Base-by-base conservation (phyloP, 2,113 vertebrate genomes). In the Coryphaenoides rupestris region DNA sequence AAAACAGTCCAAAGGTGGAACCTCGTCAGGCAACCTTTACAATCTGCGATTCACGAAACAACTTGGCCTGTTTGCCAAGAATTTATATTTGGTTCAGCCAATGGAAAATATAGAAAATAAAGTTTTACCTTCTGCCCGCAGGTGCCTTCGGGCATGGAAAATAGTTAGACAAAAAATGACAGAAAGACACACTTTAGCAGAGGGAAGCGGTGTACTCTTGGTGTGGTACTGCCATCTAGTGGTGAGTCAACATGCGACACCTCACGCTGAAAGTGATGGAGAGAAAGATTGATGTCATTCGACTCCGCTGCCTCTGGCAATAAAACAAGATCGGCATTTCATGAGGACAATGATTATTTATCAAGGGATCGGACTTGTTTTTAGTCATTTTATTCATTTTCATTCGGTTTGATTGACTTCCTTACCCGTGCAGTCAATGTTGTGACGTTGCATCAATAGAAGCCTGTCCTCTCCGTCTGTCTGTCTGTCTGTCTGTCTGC, bases 41-140 rank as follows among this genome's bases (percentile, higher is more conserved):
- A 19, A 53, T 33, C 60, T 19, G 16, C 56, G 52, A 60, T 52
- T 70, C 56, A 50, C 33, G 13, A 40, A 40, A 40, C 33, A 59
- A 58, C 66, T 63, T 66, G 26, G 56, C 66, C 47, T 65, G 69
- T 80, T 77, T 57, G 33, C 33, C 33, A 62, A 54, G 56, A 58
- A 49, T 64, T 70, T 68, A 74, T 65, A 67, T 60, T 54, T 54
- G 52, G 56, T 56, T 64, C 2, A 22, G 55, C 70, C 45, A 22
- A 49, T 58, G 65, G 58, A 83, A 65, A 74, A 83, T 65, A 72
- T 66, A 73, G 70, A 70, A 75, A 73, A 70, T 73, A 69, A 82
- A 68, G 65, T 67, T 68, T 16, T 26, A 66, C 53, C 65, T 58
- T 62, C 63, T 69, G 70, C 73, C 73, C 65, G 13, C 66, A 47